phyloP scores from a whole-genome alignment of 2,113 vertebrate species.

The Megaleporinus macrocephalus region DNA sequence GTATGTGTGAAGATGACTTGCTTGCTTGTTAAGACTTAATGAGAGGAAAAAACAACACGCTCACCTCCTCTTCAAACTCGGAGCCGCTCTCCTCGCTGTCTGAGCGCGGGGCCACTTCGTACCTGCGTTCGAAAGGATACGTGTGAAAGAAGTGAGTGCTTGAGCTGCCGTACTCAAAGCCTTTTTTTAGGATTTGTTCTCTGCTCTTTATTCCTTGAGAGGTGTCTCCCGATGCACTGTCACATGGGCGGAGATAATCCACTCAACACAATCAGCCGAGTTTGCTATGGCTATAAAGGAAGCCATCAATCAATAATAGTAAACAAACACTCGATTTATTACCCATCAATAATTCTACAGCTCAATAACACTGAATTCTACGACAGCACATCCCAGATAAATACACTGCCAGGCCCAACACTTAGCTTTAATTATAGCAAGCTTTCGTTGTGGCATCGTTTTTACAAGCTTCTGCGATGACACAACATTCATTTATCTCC shows the following conservation, averaged over 20 bases:
- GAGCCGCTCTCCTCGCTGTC: constrained; percentile 97
- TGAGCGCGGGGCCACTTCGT: constrained; percentile 96
- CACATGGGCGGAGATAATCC: background rate
- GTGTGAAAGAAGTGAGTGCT: background rate
- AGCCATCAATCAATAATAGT: background rate
- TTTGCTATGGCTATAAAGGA: too few species aligned
- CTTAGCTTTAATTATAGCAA: too few species aligned
- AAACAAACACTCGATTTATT: background rate
- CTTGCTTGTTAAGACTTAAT: constrained; percentile 8
- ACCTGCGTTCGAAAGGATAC: constrained; percentile 74
- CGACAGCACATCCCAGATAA: background rate
- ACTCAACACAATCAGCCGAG: background rate
- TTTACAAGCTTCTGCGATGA: too few species aligned
- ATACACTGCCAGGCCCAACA: too few species aligned
- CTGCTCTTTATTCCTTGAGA: background rate
- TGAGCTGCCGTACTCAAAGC: background rate
- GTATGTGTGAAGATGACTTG: constrained; percentile 16
- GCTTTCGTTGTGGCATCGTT: too few species aligned
- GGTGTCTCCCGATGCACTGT: background rate
- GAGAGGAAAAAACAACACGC: constrained; percentile 48
- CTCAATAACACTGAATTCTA: background rate
- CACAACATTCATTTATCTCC: too few species aligned
- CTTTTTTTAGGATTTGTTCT: too few species aligned
- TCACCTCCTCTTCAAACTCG: constrained; percentile 95
- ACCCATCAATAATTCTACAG: background rate